A percentile compares a stretch with the other conserved stretches of the same genome.
Evolutionary conservation across 2,113 vertebrate species (phyloP).

Genomic region (Lampris megalopsis): DNA sequence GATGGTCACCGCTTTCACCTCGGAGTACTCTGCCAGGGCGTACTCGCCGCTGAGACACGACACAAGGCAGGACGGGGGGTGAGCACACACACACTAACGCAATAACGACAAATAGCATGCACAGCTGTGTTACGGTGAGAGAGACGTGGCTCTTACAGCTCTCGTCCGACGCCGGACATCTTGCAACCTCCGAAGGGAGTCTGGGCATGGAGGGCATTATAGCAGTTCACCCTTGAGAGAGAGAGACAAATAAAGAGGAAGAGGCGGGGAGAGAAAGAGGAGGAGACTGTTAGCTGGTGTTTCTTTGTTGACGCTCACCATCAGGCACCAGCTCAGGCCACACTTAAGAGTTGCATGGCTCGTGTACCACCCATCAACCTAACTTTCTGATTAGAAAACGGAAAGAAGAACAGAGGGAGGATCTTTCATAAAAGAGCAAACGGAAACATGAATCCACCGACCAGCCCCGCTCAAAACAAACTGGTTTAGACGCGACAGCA

Average conservation of each 20-base stretch:
- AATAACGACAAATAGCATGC: too few species aligned
- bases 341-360: too few species aligned
- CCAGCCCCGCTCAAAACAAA: too few species aligned
- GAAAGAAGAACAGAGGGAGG: too few species aligned
- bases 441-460: too few species aligned
- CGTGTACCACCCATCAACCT: too few species aligned
- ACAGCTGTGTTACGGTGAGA: too few species aligned
- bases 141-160: constrained; percentile 87
- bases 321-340: too few species aligned
- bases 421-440: too few species aligned
- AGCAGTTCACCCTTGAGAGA: constrained; percentile 92
- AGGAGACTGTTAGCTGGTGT: background rate
- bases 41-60: constrained; percentile 89
- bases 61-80: constrained; percentile 26
- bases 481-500: too few species aligned
- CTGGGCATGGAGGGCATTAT: constrained; percentile 93
- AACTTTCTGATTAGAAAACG: too few species aligned
- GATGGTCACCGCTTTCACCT: constrained; percentile 95
- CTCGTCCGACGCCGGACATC: constrained; percentile 97
- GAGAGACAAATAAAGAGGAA: background rate
- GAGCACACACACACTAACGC: background rate
- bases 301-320: too few species aligned
- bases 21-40: constrained; percentile 91
- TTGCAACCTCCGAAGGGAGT: constrained; percentile 94
- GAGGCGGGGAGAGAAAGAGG: background rate